Evolutionary conservation across 2,888 invertebrate species (phyloP), one percentile per base, ranked within the genome.

Genomic region (Sarcophaga caerulescens): DNA sequence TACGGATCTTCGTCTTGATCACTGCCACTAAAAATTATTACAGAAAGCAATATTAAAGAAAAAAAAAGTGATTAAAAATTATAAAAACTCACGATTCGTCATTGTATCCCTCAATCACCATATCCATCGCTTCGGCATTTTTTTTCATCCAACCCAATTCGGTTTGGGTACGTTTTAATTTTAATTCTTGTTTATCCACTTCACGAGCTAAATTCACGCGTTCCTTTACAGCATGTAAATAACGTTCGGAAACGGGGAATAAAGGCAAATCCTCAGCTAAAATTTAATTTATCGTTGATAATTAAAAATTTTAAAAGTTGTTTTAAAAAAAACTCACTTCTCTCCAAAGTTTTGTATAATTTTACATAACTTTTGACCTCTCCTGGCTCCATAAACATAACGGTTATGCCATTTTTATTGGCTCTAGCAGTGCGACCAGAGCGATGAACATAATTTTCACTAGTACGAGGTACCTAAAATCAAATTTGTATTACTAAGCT

Each of bases 371-470:
- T 95, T 83, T 94, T 95, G 1, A 96, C 95, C 92, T 99, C 99
- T 0, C 95, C 95, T 0, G 98, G 97, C 90, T 98, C 98, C 93
- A 99, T 96, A 89, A 99, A 94, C 87, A 99, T 94, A 3, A 99
- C 95, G 4, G 99, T 98, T 12, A 99, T 95, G 0, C 99, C 99
- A 90, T 97, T 96, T 85, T 96, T 95, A 79, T 95, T 95, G 0
- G 98, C 99, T 75, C 99, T 94, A 0, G 99, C 99, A 0, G 99
- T 99, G 79, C 99, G 94, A 0, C 99, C 99, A 90, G 99, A 98
- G 85, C 99, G 95, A 92, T 99, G 99, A 0, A 99, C 96, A 92
- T 99, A 99, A 91, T 97, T 96, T 96, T 99, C 99, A 11, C 97
- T 97, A 0, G 99, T 99, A 89, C 97, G 95, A 0, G 99, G 99